Evolutionary conservation across 2,888 invertebrate genomes (phyloP).

Genomic region (Temnothorax ravouxi): DNA sequence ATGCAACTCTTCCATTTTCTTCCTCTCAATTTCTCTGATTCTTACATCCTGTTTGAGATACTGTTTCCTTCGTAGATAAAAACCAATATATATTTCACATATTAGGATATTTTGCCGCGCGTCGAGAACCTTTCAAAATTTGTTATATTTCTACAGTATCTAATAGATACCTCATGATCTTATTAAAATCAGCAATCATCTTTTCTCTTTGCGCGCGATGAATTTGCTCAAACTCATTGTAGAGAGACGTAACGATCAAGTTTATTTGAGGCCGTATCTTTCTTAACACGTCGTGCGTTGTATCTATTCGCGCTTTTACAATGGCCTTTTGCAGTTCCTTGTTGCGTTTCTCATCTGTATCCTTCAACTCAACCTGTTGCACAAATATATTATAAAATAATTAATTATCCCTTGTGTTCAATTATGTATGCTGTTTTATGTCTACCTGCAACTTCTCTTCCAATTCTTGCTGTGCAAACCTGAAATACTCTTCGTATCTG

Average conservation of each 20-base stretch:
- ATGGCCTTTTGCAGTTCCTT: conserved; percentile 74
- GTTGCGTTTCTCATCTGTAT: conserved; percentile 62
- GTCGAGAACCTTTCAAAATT: not conserved
- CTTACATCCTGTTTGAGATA: conserved; percentile 67
- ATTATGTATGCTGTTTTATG: conserved; percentile 54
- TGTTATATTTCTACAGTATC: not conserved
- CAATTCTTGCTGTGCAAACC: conserved; percentile 67
- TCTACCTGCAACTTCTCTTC: conserved; percentile 68
- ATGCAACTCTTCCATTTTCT: conserved; percentile 67
- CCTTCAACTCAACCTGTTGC: conserved; percentile 69
- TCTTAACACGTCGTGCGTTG: conserved; percentile 75
- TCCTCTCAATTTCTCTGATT: conserved; percentile 66
- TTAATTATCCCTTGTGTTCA: not conserved
- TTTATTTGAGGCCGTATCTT: conserved; percentile 77
- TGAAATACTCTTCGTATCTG: conserved; percentile 71
- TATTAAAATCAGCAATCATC: conserved; percentile 81
- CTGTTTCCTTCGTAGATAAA: conserved; percentile 68
- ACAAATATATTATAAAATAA: not conserved
- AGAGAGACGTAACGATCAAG: conserved; percentile 70
- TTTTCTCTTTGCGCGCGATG: conserved; percentile 72
- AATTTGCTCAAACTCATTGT: conserved; percentile 74
- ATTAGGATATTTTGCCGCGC: not conserved
- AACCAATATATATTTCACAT: conserved; percentile 14
- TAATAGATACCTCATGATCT: conserved; percentile 77
- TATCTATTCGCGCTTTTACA: conserved; percentile 73